Base-by-base conservation (phyloP, 2,797 vertebrate genomes). In the Sebastes itinus region DNA sequence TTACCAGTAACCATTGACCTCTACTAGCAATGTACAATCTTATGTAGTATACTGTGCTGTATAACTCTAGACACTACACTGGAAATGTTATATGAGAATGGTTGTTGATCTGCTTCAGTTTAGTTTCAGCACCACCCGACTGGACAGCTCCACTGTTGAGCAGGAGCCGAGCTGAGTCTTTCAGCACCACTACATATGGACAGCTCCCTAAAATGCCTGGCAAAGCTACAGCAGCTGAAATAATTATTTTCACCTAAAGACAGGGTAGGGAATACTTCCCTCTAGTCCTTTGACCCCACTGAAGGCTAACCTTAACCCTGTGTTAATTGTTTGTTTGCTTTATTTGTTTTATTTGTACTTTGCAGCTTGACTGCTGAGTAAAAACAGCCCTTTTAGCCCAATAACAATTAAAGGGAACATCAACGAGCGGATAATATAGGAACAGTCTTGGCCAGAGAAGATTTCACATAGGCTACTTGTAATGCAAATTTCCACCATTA, bases 151-250 rank as follows among this genome's bases (percentile, higher is more conserved):
- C 22, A n/a, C 1, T 18, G 32, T 52, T 70, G 28, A 52, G 55
- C 32, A 2, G 20, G 13, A 75, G 30, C 63, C 32, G 3, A n/a
- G 60, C 49, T 62, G 54, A 81, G 52, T 4, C 3, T 79, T 92
- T 91, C 86, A 91, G 90, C 83, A 92, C 89, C 78, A 42, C 2
- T 7, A 3, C 38, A 54, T 2, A 25, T 23, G 75, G 77, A 90
- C 82, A 88, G 91, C 86, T 92, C 84, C 78, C 18, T 6, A 2
- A 2, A 76, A 56, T 54, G 23, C 62, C 25, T 69, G 69, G n/a
- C n/a, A 59, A 52, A 69, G 42, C 70, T 9, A 3, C 28, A 22
- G 7, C 42, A 25, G 46, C 60, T 52, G 18, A 33, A 65, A 67
- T 60, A 4, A 11, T 38, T 18, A 25, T 52, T 58, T 59, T 64